Conservation (phyloP, 2,888 invertebrate species). For the Ophonus ardosiacus region DNA sequence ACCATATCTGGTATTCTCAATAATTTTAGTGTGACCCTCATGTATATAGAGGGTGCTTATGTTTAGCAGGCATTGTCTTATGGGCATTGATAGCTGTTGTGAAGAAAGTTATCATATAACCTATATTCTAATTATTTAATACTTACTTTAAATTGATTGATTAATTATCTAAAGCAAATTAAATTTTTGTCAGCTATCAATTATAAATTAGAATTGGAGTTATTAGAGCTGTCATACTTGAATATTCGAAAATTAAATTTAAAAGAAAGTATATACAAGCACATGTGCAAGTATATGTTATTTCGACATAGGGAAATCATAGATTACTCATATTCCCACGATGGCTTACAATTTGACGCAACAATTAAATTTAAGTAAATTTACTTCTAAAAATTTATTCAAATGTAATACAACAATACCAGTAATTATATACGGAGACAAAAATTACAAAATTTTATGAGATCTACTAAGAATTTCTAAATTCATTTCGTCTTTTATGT, state of each 20-base stretch:
- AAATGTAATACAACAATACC: neutral
- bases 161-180: neutral
- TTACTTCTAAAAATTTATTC: neutral
- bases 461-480: too few species aligned
- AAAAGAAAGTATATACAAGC: conserved; percentile 25
- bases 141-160: neutral
- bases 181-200: neutral
- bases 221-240: neutral
- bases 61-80: neutral
- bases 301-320: conserved; percentile 36
- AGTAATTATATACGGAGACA: neutral
- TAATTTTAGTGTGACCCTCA: too few species aligned
- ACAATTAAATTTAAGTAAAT: conserved; percentile 7
- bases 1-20: too few species aligned
- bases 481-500: too few species aligned
- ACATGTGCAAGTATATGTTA: neutral
- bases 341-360: conserved; percentile 14
- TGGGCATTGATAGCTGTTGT: neutral
- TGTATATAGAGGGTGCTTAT: too few species aligned
- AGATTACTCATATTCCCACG: conserved; percentile 14
- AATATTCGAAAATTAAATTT: neutral
- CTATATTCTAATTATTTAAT: too few species aligned
- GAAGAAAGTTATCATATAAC: neutral
- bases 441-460: neutral
- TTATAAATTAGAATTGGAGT: neutral